Base-by-base conservation (phyloP, 2,888 invertebrate species). In the Orthonychiurus folsomi region DNA sequence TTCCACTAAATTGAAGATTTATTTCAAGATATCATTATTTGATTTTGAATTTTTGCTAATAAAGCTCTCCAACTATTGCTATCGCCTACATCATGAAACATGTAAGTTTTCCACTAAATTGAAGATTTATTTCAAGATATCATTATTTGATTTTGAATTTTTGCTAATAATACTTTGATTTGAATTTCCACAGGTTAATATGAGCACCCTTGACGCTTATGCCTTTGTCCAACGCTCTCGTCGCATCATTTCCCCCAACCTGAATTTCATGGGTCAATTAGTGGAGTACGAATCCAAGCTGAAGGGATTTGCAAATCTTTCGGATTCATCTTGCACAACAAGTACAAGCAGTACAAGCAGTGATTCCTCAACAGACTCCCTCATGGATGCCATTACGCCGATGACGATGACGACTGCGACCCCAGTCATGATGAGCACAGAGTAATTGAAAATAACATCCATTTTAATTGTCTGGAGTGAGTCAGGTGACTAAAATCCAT, bases 21-120 rank as follows among this genome's bases (percentile, higher is more conserved):
- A n/a, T n/a, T 86, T 87, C 76, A 84, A 85, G 65, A n/a, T n/a
- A n/a, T n/a, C n/a, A n/a, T n/a, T n/a, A n/a, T n/a, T n/a, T n/a
- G n/a, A n/a, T n/a, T n/a, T n/a, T n/a, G n/a, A n/a, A n/a, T n/a
- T n/a, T n/a, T n/a, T n/a, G n/a, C n/a, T n/a, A n/a, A n/a, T n/a
- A n/a, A n/a, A n/a, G 94, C 70, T 93, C 93, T 69, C 93, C 94
- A 67, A 94, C 94, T 67, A 85, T 95, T 76, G 92, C 93, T 75
- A 93, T 95, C 75, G 93, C 94, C 57, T 95, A 91, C 80, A 84
- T 94, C 74, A 93, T 95, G 90, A 86, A 89, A 74, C 88, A 89
- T 79, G n/a, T n/a, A n/a, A n/a, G n/a, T n/a, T n/a, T n/a, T n/a
- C n/a, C n/a, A n/a, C n/a, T n/a, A n/a, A n/a, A n/a, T n/a, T n/a